A percentile compares a stretch with the other conserved stretches of the same genome.
Conservation (phyloP, 2,888 invertebrate genomes). For the Hermodice carunculata region DNA sequence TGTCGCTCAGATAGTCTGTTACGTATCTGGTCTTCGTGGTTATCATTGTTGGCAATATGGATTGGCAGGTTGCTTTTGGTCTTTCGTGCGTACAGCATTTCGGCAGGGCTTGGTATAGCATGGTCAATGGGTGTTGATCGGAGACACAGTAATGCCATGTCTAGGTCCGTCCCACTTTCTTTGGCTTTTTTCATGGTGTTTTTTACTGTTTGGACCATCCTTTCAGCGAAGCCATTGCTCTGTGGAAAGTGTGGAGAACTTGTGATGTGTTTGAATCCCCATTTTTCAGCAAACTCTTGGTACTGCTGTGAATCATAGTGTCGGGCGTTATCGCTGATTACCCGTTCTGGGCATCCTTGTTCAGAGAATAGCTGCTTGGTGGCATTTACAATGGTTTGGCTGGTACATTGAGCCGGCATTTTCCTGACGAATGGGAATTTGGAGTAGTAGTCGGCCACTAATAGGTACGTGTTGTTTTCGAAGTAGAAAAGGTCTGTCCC, state of each 20-base stretch:
- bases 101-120: conserved; percentile 4
- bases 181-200: background rate
- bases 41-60: background rate
- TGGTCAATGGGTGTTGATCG: background rate
- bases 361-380: conserved; percentile 6
- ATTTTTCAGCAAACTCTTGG: background rate
- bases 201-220: conserved; percentile 6
- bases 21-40: background rate
- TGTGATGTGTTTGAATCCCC: conserved; percentile 8
- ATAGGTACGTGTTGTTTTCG: background rate
- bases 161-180: background rate
- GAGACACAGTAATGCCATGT: conserved; percentile 1
- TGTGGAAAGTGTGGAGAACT: conserved; percentile 4
- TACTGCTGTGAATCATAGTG: background rate
- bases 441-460: conserved; percentile 3
- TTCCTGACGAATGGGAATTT: conserved; percentile 5
- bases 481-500: conserved; percentile 29
- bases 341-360: background rate
- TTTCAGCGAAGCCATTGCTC: conserved; percentile 14
- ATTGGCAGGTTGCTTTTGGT: background rate
- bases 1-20: background rate
- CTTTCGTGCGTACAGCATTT: conserved; percentile 2
- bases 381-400: background rate
- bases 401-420: background rate
- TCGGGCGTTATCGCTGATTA: conserved; percentile 10